phyloP scores from a whole-genome alignment of 2,888 invertebrate genomes.

The Oxyscelio sp. region DNA sequence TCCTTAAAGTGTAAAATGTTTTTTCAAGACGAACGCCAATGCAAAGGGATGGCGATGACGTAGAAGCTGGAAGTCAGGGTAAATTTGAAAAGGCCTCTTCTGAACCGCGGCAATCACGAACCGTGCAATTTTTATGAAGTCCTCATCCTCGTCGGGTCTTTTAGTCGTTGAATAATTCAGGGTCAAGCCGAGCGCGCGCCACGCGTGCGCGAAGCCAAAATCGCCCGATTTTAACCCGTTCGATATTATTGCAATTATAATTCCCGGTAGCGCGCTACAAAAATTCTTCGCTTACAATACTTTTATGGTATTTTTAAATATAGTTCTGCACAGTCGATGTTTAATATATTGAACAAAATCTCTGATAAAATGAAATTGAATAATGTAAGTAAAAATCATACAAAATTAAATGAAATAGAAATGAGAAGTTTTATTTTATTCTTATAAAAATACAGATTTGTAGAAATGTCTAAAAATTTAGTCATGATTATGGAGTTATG shows the following conservation, averaged over 20 bases:
- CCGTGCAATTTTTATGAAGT: constrained; percentile 86
- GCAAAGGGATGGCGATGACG: constrained; percentile 60
- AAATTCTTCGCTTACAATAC: background rate
- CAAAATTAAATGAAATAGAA: no score
- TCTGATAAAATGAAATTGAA: no score
- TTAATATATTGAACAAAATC: no score
- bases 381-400: no score
- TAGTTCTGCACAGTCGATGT: no score
- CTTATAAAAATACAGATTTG: no score
- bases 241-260: constrained; percentile 61
- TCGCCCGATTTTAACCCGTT: constrained; percentile 57
- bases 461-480: no score
- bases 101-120: constrained; percentile 85
- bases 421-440: no score
- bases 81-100: constrained; percentile 81
- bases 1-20: constrained; percentile 65
- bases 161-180: constrained; percentile 86
- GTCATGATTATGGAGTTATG: no score
- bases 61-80: constrained; percentile 72
- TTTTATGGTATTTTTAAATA: no score
- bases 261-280: constrained; percentile 7
- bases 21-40: constrained; percentile 62
- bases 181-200: constrained; percentile 81
- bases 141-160: constrained; percentile 83
- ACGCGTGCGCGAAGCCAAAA: constrained; percentile 77